phyloP scores from a whole-genome alignment of 2,888 invertebrate species.

The Choristoneura rosaceana region DNA sequence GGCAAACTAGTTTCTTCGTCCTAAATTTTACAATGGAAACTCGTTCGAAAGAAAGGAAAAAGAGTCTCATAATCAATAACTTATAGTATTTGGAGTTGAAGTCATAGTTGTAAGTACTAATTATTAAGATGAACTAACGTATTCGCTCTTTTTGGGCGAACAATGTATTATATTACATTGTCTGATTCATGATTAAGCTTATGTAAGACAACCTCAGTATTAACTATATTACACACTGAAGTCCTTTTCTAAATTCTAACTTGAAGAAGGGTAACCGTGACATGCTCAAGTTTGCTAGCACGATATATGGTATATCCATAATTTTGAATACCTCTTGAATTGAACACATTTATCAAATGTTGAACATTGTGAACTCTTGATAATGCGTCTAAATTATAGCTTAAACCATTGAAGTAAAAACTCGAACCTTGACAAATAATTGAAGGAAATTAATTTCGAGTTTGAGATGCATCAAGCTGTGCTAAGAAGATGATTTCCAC shows the following conservation, averaged over 20 bases:
- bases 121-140: constrained; percentile 48
- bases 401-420: no score
- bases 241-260: background rate
- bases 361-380: background rate
- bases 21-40: constrained; percentile 39
- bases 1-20: constrained; percentile 30
- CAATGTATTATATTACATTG: constrained; percentile 46
- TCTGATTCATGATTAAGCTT: constrained; percentile 45
- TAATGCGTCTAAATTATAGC: background rate
- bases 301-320: background rate
- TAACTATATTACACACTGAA: constrained; percentile 50
- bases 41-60: constrained; percentile 49
- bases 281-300: constrained; percentile 6
- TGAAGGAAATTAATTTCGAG: no score
- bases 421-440: no score
- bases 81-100: constrained; percentile 57
- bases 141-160: constrained; percentile 60
- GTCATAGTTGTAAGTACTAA: constrained; percentile 66
- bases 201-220: constrained; percentile 55
- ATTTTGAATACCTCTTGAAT: background rate
- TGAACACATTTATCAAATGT: background rate
- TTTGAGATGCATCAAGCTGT: no score
- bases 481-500: no score
- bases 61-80: constrained; percentile 69
- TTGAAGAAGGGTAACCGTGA: constrained; percentile 5